Evolutionary conservation across 1,140 invertebrate species (phyloP).

Genomic region (Drosophila tropicalis): DNA sequence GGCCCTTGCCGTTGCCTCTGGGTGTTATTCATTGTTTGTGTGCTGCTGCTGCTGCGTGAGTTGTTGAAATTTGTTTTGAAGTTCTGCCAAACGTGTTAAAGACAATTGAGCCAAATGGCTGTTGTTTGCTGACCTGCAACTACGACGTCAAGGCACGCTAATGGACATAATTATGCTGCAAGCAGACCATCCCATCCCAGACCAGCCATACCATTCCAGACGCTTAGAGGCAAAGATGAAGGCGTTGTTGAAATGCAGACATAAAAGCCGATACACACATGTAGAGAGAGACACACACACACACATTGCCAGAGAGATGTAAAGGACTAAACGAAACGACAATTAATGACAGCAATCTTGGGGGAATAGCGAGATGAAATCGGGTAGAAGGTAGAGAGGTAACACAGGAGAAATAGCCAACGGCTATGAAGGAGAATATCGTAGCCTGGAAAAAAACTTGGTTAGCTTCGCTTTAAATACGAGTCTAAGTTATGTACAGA

Average conservation of each 20-base stretch:
- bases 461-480: conserved; percentile 15
- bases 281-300: conserved; percentile 5
- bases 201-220: conserved; percentile 1
- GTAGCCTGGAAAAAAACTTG: background rate
- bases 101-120: conserved; percentile 10
- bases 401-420: conserved; percentile 4
- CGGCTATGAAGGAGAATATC: conserved; percentile 2
- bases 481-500: background rate
- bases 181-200: background rate
- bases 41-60: conserved; percentile 8
- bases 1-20: background rate
- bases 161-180: conserved; percentile 14
- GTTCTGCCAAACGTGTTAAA: conserved; percentile 12
- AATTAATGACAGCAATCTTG: conserved; percentile 66
- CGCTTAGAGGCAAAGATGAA: conserved; percentile 6
- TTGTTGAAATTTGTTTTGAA: conserved; percentile 14
- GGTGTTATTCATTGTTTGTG: background rate
- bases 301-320: background rate
- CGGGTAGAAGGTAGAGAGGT: background rate
- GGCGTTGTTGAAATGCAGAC: background rate
- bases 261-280: conserved; percentile 5
- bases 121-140: conserved; percentile 8
- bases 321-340: conserved; percentile 59
- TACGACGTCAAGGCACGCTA: conserved; percentile 11
- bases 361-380: conserved; percentile 28